Percentiles rank a stretch among this genome's conserved stretches.
phyloP scores from a whole-genome alignment of 1,140 invertebrate species.

The Eumeta japonica region DNA sequence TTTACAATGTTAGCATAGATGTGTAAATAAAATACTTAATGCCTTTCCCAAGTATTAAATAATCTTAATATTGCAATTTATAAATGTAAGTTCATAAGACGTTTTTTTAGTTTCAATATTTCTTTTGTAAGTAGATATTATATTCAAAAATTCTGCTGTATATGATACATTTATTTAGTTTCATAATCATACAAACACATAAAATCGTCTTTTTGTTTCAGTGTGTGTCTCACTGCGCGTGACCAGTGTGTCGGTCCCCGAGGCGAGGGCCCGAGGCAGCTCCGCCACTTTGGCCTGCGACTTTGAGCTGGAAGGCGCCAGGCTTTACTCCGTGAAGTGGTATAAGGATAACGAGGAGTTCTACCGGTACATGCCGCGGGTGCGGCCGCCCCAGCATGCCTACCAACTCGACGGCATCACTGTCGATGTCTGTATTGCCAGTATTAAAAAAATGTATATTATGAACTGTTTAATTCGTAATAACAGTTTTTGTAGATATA shows the following conservation, averaged over 20 bases:
- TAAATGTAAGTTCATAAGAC: no score
- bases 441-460: background rate
- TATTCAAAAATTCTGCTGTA: no score
- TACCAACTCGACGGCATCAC: slow-evolving; percentile 40
- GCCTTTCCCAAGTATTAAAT: no score
- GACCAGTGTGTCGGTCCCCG: slow-evolving; percentile 34
- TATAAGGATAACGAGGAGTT: slow-evolving; percentile 78
- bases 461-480: background rate
- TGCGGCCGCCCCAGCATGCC: slow-evolving; percentile 40
- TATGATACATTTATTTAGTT: background rate
- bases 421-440: slow-evolving; percentile 34
- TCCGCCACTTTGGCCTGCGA: slow-evolving; percentile 45
- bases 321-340: slow-evolving; percentile 78
- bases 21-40: no score
- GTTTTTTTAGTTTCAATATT: no score
- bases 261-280: slow-evolving; percentile 35
- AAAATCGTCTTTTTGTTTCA: slow-evolving; percentile 21
- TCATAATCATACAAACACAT: background rate
- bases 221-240: slow-evolving; percentile 39
- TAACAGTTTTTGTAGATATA: background rate
- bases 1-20: no score
- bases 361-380: slow-evolving; percentile 72
- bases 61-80: no score
- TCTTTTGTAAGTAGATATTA: no score
- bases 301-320: slow-evolving; percentile 56